These are phyloP conservation scores for Vireo griseus DNA, from an alignment of 2,797 vertebrate genomes.

Conservation along the genomic window DNA sequence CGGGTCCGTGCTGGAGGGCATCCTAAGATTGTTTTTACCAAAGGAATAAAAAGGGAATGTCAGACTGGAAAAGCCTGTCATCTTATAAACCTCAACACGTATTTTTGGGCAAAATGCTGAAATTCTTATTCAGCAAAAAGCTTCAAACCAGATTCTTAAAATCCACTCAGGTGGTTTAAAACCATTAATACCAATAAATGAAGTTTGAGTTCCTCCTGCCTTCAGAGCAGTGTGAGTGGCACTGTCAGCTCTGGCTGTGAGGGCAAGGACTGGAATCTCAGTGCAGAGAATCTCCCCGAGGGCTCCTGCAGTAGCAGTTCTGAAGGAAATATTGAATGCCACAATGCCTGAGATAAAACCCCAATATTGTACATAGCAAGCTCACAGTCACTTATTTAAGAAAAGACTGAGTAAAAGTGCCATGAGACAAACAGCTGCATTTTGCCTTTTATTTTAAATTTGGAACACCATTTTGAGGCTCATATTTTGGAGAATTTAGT, in stretches of 20 bases:
- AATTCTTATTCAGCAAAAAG: background rate
- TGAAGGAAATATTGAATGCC: background rate
- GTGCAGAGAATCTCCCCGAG: rapidly evolving
- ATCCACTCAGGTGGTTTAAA: background rate
- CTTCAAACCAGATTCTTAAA: background rate
- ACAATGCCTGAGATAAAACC: background rate
- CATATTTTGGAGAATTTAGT: background rate
- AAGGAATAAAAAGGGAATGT: background rate
- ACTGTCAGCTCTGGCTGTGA: background rate
- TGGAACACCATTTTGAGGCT: background rate
- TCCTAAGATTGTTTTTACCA: background rate
- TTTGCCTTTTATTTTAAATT: background rate
- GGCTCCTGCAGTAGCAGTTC: background rate
- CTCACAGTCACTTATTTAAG: background rate
- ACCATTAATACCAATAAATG: background rate
- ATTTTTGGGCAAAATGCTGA: background rate
- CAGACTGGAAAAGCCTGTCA: background rate
- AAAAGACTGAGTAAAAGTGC: background rate
- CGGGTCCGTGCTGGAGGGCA: background rate
- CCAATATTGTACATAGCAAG: rapidly evolving
- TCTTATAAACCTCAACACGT: background rate
- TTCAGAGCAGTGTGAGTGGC: rapidly evolving
- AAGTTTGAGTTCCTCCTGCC: background rate
- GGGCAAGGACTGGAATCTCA: background rate
- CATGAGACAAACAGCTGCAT: background rate